Evolutionary conservation across 2,797 vertebrate species (phyloP).

Genomic region (Enteromius viviparus): DNA sequence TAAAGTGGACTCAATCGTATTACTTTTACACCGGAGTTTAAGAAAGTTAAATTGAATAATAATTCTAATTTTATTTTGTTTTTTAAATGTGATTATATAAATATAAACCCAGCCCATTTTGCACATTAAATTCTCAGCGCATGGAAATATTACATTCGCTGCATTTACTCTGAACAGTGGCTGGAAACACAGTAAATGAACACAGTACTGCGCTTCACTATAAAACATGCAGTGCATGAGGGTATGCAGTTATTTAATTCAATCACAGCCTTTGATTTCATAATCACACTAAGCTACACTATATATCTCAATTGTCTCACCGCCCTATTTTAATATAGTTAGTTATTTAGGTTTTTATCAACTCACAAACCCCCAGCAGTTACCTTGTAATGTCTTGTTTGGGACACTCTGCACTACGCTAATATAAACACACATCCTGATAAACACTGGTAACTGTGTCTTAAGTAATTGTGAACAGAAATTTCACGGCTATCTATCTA

Average conservation of each 20-base stretch:
- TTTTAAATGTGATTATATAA: not conserved
- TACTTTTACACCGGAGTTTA: not conserved
- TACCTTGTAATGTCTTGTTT: not conserved
- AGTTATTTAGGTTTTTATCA: not conserved
- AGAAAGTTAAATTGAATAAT: not conserved
- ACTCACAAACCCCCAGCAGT: not conserved
- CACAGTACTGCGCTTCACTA: not conserved
- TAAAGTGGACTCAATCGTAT: not conserved
- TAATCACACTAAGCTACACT: too few relatives aligned
- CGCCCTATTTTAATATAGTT: not conserved
- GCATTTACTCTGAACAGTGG: not conserved
- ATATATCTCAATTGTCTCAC: too few relatives aligned
- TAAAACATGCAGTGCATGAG: not conserved
- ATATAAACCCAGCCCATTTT: not conserved
- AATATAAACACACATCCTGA: not conserved
- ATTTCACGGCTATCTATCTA: not conserved
- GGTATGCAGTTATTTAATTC: not conserved
- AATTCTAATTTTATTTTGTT: not conserved
- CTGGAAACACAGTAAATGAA: not conserved
- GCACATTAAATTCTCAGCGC: not conserved
- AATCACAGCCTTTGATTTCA: not conserved
- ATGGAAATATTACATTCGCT: not conserved
- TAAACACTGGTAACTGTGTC: not conserved
- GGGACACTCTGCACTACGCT: not conserved
- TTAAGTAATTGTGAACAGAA: not conserved